phyloP scores from a whole-genome alignment of 2,797 vertebrate species.

The Platyrinchus mystaceus region DNA sequence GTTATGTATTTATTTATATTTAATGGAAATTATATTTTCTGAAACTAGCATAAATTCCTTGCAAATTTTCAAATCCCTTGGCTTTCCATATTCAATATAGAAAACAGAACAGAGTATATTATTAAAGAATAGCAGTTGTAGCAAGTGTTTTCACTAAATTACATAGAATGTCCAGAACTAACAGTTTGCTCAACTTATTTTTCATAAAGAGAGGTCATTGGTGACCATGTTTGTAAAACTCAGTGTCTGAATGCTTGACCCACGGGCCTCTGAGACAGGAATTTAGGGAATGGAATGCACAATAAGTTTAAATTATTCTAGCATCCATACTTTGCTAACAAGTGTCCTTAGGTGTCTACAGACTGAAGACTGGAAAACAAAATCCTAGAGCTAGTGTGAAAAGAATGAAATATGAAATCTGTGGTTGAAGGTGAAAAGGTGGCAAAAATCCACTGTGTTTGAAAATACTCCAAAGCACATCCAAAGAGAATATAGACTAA shows the following conservation, averaged over 20 bases:
- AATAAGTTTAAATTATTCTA: background rate
- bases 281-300: background rate
- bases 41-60: background rate
- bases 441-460: background rate
- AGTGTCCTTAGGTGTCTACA: background rate
- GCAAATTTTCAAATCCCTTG: background rate
- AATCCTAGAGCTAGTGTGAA: background rate
- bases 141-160: background rate
- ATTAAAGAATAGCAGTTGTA: background rate
- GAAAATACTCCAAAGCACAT: background rate
- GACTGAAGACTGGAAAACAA: background rate
- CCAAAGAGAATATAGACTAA: background rate
- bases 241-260: background rate
- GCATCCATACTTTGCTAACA: background rate
- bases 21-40: background rate
- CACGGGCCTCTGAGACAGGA: background rate
- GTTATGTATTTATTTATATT: background rate
- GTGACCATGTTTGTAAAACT: background rate
- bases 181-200: background rate
- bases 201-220: background rate
- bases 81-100: background rate
- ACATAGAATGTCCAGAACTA: background rate
- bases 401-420: background rate
- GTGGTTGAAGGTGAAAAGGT: background rate
- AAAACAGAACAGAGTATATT: background rate